phyloP scores from a whole-genome alignment of 2,113 vertebrate genomes.

The Eonycteris spelaea region DNA sequence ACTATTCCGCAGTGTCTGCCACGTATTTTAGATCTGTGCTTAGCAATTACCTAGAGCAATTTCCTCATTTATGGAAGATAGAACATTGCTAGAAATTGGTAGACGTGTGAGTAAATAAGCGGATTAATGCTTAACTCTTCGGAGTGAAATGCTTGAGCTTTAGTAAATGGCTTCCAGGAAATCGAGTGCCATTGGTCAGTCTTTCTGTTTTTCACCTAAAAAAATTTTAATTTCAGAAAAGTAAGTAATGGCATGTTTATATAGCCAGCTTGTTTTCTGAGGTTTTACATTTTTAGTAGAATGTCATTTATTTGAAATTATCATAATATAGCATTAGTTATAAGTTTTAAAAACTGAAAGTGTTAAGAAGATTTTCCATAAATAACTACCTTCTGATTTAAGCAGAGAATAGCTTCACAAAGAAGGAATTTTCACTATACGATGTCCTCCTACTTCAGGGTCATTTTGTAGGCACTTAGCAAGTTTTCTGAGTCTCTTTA shows the following conservation, averaged over 20 bases:
- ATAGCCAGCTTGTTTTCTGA: not conserved
- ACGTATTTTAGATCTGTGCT: not conserved
- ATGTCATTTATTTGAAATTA: conserved; percentile 1
- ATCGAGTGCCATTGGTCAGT: not conserved
- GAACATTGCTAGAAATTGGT: not conserved
- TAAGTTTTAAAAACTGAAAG: not conserved
- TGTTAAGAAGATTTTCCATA: not conserved
- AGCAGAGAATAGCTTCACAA: not conserved
- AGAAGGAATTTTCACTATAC: conserved; percentile 13
- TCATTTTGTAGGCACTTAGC: conserved; percentile 30
- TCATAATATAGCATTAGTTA: not conserved
- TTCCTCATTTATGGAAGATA: not conserved
- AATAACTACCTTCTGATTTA: not conserved
- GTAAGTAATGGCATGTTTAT: not conserved
- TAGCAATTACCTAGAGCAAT: not conserved
- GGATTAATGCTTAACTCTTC: not conserved
- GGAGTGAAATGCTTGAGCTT: not conserved
- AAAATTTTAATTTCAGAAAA: conserved; percentile 22
- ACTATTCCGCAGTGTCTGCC: not conserved
- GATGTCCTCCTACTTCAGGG: not conserved
- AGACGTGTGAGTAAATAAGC: not conserved
- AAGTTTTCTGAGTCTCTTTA: conserved; percentile 21
- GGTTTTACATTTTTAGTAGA: not conserved
- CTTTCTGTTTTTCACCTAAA: not conserved
- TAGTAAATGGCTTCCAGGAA: not conserved